Conservation (phyloP, 2,797 vertebrate genomes). For the Malurus leucopterus region DNA sequence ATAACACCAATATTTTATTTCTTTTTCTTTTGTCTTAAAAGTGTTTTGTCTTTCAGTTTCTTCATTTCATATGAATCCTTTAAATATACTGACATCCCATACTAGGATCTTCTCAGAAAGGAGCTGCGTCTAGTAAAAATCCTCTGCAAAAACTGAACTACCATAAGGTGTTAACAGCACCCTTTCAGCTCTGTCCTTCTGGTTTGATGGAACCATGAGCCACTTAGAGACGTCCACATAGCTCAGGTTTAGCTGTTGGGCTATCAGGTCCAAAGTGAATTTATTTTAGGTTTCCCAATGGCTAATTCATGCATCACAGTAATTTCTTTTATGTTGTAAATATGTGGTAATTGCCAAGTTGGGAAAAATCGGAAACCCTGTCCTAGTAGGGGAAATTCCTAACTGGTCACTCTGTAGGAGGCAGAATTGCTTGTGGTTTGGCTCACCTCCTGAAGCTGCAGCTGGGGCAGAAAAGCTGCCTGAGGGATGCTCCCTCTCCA, state of each 20-base stretch:
- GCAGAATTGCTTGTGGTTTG: background rate
- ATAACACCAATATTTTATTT: background rate
- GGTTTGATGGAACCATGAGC: background rate
- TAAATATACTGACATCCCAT: background rate
- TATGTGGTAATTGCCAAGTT: background rate
- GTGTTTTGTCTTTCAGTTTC: background rate
- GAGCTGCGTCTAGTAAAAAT: background rate
- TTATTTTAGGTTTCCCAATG: background rate
- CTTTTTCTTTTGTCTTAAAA: background rate
- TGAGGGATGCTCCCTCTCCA: background rate
- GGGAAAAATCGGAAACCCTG: background rate
- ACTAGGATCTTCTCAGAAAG: background rate
- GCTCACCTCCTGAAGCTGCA: background rate
- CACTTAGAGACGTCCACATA: background rate
- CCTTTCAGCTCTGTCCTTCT: background rate
- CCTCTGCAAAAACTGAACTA: background rate
- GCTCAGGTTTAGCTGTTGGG: background rate
- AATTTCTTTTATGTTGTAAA: background rate
- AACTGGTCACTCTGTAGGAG: background rate
- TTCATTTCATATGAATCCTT: background rate
- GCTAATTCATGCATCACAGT: background rate
- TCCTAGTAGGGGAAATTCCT: background rate
- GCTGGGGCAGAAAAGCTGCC: background rate
- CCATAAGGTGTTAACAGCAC: background rate
- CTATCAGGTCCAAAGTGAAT: background rate